phyloP scores from a whole-genome alignment of 2,113 vertebrate genomes.

The Oryzias javanicus region DNA sequence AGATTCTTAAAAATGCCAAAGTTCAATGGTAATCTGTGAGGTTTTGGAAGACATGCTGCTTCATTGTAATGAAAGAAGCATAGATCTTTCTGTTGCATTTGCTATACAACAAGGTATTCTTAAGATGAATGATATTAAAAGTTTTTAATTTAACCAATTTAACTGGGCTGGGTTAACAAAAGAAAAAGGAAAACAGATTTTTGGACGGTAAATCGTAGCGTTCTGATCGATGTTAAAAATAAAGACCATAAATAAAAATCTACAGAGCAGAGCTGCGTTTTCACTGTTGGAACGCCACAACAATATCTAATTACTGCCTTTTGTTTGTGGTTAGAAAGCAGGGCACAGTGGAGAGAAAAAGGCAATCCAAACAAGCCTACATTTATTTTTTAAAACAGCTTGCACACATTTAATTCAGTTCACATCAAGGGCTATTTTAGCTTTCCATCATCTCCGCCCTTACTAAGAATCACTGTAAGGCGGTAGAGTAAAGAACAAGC shows the following conservation, averaged over 20 bases:
- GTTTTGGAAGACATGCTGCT: slow-evolving; percentile 31
- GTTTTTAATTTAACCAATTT: slow-evolving; percentile 52
- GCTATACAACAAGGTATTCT: slow-evolving; percentile 33
- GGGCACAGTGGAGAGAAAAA: background rate
- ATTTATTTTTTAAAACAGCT: background rate
- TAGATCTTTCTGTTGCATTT: slow-evolving; percentile 7
- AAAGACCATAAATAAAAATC: slow-evolving; percentile 48
- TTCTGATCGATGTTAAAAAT: slow-evolving; percentile 49
- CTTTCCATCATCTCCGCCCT: slow-evolving; percentile 44
- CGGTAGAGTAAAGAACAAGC: slow-evolving; percentile 34
- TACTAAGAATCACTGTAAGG: slow-evolving; percentile 28
- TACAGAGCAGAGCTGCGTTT: slow-evolving; percentile 22
- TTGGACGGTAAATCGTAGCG: slow-evolving; percentile 40
- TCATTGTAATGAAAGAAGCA: slow-evolving; percentile 51
- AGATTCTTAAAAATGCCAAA: slow-evolving; percentile 55
- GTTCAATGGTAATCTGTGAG: slow-evolving; percentile 37
- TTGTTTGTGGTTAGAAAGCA: background rate
- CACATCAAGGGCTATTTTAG: slow-evolving; percentile 25
- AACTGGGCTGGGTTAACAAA: slow-evolving; percentile 59
- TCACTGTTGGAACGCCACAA: slow-evolving; percentile 14
- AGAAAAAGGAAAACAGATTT: slow-evolving; percentile 69
- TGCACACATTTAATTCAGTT: slow-evolving; percentile 17
- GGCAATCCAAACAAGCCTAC: background rate
- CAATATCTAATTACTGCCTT: slow-evolving; percentile 7
- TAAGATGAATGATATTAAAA: slow-evolving; percentile 50